Base-by-base conservation (phyloP, 2,797 vertebrate genomes). In the Simalia tracyae region DNA sequence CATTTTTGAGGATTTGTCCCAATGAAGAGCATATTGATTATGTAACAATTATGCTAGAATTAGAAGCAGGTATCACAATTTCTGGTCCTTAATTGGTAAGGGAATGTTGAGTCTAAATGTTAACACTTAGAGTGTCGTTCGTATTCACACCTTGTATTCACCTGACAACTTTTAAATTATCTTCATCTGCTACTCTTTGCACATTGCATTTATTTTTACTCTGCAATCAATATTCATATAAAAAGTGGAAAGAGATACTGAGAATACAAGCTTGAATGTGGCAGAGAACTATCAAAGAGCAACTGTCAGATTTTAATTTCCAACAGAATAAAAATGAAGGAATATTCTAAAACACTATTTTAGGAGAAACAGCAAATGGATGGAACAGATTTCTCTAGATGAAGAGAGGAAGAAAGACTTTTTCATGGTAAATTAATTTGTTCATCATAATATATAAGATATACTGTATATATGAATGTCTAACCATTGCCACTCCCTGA, bases 371-470 rank as follows among this genome's bases (percentile, higher is more conserved):
- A 5, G 24, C 91, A 92, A 31, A 7, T 8, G 42, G 31, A 28
- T 36, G 54, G 42, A 76, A 57, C 3, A 12, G 17, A 92, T 46
- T 60, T 56, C 7, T 81, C 11, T 90, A 54, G 84, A 89, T 92
- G 8, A 90, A 10, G n/a, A 66, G 68, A 95, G 22, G 86, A n/a
- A 24, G 59, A 89, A 89, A 7, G 31, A 90, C 93, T 81, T 92
- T 95, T 87, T 59, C 5, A 87, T 0, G 31, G 50, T 92, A 96
- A 91, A 94, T 31, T 91, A 54, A 93, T 93, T 95, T 95, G 31
- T n/a, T 95, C 95, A 95, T 93, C 91, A 93, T 95, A 94, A 92
- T 94, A 60, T 84, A 90, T 61, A 81, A 61, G 88, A 76, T 93
- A 92, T n/a, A 90, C 54, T 94, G 50, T 76, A 84, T 94, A 96